A percentile compares a stretch with the other conserved stretches of the same genome.
These are phyloP conservation scores for Sebastes oblongus DNA, from an alignment of 2,797 vertebrate genomes.

Conservation along the genomic window DNA sequence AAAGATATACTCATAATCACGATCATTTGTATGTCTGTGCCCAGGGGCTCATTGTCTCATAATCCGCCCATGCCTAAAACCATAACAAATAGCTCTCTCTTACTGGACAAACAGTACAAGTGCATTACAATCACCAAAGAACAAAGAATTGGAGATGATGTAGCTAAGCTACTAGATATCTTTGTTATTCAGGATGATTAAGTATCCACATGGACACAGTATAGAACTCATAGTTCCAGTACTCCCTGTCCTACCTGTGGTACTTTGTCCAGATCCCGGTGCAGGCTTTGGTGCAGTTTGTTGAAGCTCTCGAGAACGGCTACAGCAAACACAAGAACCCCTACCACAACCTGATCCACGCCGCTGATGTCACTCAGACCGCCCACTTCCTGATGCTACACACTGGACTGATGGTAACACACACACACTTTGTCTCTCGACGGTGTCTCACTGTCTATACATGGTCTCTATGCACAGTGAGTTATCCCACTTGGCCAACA, in stretches of 20 bases:
- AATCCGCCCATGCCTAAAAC: no score
- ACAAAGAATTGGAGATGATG: neutral
- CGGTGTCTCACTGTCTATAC: neutral
- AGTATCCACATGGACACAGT: neutral
- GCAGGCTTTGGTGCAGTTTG: conserved; percentile 78
- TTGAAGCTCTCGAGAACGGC: conserved; percentile 79
- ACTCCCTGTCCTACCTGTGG: neutral
- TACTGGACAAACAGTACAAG: neutral
- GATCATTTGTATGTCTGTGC: no score
- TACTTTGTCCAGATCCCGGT: conserved; percentile 87
- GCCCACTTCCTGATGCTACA: conserved; percentile 98
- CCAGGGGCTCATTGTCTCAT: no score
- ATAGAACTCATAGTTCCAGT: neutral
- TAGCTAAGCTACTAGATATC: neutral
- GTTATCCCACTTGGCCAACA: neutral
- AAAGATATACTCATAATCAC: no score
- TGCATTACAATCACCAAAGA: neutral
- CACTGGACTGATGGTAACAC: conserved; percentile 94
- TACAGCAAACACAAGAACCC: conserved; percentile 99
- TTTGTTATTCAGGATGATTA: neutral
- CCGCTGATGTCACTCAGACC: conserved; percentile 97
- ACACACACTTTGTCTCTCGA: neutral
- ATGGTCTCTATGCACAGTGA: neutral
- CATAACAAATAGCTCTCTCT: no score
- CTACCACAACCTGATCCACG: conserved; percentile 97